phyloP scores from a whole-genome alignment of 2,888 invertebrate genomes.

The Neoitamus cyanurus region DNA sequence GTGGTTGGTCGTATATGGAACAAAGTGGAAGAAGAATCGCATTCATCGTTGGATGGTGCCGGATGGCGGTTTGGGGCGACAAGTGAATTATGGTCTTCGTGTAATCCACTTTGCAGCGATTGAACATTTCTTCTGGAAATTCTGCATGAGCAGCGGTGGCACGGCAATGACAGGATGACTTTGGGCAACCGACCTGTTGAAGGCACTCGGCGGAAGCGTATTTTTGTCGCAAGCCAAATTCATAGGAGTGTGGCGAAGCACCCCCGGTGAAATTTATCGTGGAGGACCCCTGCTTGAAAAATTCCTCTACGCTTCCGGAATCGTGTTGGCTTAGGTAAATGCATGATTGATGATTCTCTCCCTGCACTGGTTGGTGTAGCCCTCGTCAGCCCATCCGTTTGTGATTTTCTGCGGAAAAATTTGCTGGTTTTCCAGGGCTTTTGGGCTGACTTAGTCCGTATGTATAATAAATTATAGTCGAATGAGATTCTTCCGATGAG shows the following conservation, averaged over 20 bases:
- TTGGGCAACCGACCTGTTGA: constrained; percentile 34
- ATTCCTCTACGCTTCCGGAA: constrained; percentile 35
- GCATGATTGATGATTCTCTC: constrained; percentile 35
- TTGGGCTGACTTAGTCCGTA: constrained; percentile 27
- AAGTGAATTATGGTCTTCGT: constrained; percentile 38
- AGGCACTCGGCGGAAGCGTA: not conserved
- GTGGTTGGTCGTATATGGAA: not conserved
- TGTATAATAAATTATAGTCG: constrained; percentile 23
- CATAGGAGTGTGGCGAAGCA: not conserved
- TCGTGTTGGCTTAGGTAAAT: constrained; percentile 42
- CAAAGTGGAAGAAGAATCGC: constrained; percentile 2
- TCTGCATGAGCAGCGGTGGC: constrained; percentile 16
- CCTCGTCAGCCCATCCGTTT: not conserved
- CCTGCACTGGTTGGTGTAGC: not conserved
- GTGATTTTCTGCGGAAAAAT: constrained; percentile 26
- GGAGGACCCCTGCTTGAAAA: constrained; percentile 28
- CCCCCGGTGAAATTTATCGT: constrained; percentile 31
- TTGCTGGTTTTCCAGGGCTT: not conserved
- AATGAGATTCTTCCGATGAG: not conserved
- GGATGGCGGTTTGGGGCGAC: not conserved
- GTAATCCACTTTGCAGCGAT: constrained; percentile 44
- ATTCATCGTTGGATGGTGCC: not conserved
- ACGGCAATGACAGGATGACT: not conserved
- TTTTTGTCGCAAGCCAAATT: constrained; percentile 21
- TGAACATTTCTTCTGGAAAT: constrained; percentile 36